Percentiles rank a stretch among this genome's conserved stretches.
Conservation (phyloP, 2,888 invertebrate species). For the Calameuta idolon region DNA sequence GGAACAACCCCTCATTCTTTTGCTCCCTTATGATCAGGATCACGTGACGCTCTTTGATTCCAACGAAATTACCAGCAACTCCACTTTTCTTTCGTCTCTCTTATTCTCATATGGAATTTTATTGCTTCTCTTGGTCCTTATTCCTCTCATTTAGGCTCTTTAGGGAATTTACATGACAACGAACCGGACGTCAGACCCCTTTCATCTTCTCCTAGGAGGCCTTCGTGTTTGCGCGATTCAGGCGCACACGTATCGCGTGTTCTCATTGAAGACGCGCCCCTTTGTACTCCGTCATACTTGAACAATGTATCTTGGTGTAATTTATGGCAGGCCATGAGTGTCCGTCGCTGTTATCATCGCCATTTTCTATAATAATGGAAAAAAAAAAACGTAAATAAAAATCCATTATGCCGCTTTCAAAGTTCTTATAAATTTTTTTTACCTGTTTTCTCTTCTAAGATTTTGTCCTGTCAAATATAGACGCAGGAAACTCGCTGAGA, state of each 20-base stretch:
- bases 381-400: no score
- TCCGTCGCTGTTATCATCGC: background rate
- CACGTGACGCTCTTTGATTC: constrained; percentile 7
- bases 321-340: background rate
- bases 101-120: background rate
- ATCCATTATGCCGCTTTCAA: no score
- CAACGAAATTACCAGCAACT: constrained; percentile 3
- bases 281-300: background rate
- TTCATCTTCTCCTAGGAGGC: background rate
- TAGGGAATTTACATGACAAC: constrained; percentile 3
- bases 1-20: background rate
- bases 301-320: background rate
- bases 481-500: background rate
- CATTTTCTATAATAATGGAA: background rate
- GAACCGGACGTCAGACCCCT: constrained; percentile 1
- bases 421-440: background rate
- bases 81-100: background rate
- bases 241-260: background rate
- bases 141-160: background rate
- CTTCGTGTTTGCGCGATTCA: background rate
- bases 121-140: background rate
- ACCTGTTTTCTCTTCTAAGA: background rate
- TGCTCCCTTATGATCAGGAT: background rate
- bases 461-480: background rate
- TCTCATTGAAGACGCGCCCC: background rate